These are phyloP conservation scores for Diphyllodes magnificus DNA, from an alignment of 2,113 vertebrate species.

Conservation along the genomic window DNA sequence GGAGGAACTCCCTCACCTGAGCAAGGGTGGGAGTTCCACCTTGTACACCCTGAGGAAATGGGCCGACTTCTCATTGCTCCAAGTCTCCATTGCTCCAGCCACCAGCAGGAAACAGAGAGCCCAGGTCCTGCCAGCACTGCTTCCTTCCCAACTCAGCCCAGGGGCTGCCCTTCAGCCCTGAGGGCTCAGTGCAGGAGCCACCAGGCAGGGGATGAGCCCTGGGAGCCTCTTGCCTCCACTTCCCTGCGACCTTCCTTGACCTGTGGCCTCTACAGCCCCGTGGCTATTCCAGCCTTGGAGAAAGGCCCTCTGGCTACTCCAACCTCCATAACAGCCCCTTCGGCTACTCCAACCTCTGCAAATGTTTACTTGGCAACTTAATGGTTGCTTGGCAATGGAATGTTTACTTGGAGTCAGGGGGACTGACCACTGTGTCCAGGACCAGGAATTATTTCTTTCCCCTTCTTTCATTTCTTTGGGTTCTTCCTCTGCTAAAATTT, in stretches of 20 bases:
- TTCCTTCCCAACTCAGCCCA: neutral
- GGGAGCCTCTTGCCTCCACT: neutral
- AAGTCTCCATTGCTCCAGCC: neutral
- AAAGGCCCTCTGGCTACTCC: neutral
- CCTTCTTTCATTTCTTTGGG: neutral
- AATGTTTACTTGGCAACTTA: neutral
- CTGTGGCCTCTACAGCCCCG: neutral
- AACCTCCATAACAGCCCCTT: neutral
- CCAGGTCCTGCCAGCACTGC: neutral
- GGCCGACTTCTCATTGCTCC: constrained; percentile 17
- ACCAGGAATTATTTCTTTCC: neutral
- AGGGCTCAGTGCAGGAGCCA: neutral
- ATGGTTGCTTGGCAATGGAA: neutral
- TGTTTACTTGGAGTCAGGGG: neutral
- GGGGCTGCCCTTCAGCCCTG: neutral
- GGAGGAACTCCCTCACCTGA: constrained; percentile 42
- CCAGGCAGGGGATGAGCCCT: neutral
- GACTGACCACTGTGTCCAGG: no score
- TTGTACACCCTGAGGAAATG: constrained; percentile 39
- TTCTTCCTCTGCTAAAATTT: neutral
- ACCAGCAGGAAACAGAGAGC: neutral
- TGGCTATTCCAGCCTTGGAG: neutral
- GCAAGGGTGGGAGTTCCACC: constrained; percentile 16
- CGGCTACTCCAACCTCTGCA: neutral
- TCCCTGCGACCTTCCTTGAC: neutral